phyloP scores from a whole-genome alignment of 2,888 invertebrate genomes.

The Metellina segmentata region DNA sequence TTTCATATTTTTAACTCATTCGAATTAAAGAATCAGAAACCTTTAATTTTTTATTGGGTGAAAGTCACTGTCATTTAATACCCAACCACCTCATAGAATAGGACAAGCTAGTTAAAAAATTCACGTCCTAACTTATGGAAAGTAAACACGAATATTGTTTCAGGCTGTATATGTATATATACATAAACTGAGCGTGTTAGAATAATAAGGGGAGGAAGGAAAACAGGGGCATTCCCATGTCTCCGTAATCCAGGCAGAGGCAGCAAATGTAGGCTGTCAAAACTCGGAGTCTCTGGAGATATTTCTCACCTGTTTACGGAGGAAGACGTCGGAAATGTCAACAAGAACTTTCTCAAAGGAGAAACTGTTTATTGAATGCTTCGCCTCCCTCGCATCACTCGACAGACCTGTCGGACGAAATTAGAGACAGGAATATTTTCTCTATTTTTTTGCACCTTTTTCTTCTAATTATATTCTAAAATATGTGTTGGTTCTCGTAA shows the following conservation, averaged over 20 bases:
- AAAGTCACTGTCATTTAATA: too few relatives aligned
- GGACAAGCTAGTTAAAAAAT: too few relatives aligned
- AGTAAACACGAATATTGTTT: slow-evolving; percentile 51
- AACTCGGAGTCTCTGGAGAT: slow-evolving; percentile 26
- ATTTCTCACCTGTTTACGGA: slow-evolving; percentile 63
- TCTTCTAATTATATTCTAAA: neutral
- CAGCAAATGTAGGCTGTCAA: slow-evolving; percentile 53
- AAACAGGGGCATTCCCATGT: slow-evolving; percentile 44
- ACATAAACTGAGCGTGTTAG: neutral
- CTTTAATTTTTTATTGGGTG: too few relatives aligned
- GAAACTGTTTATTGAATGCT: slow-evolving; percentile 69
- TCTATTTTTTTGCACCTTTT: neutral
- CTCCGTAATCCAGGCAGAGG: slow-evolving; percentile 32
- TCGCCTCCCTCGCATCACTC: slow-evolving; percentile 32
- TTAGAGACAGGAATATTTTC: slow-evolving; percentile 21
- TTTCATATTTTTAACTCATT: too few relatives aligned
- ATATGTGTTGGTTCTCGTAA: neutral
- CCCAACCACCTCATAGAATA: too few relatives aligned
- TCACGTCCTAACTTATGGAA: slow-evolving; percentile 1
- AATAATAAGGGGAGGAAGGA: slow-evolving; percentile 27
- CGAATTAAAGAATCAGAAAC: too few relatives aligned
- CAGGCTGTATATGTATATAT: neutral
- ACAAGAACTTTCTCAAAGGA: slow-evolving; percentile 50
- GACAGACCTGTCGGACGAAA: slow-evolving; percentile 17
- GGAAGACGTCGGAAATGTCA: slow-evolving; percentile 69